Evolutionary conservation across 2,888 invertebrate species (phyloP), one percentile per base, ranked within the genome.

Genomic region (Catocala nupta): DNA sequence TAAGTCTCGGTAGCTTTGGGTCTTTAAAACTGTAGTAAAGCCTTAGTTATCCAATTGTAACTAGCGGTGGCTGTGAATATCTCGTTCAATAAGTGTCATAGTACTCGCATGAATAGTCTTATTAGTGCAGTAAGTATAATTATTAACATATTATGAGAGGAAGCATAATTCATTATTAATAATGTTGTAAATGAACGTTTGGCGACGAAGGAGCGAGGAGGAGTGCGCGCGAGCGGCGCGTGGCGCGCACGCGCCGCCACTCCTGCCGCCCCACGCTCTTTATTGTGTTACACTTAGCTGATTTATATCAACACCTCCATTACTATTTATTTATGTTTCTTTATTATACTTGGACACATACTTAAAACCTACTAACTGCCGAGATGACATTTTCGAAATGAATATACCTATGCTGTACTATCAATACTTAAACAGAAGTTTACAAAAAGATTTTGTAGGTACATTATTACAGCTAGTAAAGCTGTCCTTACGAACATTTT

Each of bases 181-280:
- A 16, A 43, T 33, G 8, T 53, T 49, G 44, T 45, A 48, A 53
- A 50, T 58, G 16, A 55, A 42, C 16, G 42, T 47, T 51, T 1
- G 25, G 12, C 13, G 42, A 11, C 42, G 58, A 16, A 55, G 50
- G n/a, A 34, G 44, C 16, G 49, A 55, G 36, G 60, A 60, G 55
- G 50, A 54, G 50, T 50, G 56, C 73, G 79, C 68, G 77, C 53
- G 70, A 55, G 68, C 47, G 80, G 73, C 86, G 81, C 86, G 88
- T 84, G 89, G 69, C 79, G 63, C 63, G 73, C 85, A 78, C 81
- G 80, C 81, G 83, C 75, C 73, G 7, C 16, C 45, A 42, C 63
- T 61, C 59, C 63, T 25, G 25, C 78, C 59, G 66, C 71, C 74
- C 75, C 45, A 12, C 54, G 34, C 58, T 56, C 43, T 36, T 50